Percentiles rank a stretch among this genome's conserved stretches.
phyloP scores from a whole-genome alignment of 2,888 invertebrate species.

The Heliothis peltigera region DNA sequence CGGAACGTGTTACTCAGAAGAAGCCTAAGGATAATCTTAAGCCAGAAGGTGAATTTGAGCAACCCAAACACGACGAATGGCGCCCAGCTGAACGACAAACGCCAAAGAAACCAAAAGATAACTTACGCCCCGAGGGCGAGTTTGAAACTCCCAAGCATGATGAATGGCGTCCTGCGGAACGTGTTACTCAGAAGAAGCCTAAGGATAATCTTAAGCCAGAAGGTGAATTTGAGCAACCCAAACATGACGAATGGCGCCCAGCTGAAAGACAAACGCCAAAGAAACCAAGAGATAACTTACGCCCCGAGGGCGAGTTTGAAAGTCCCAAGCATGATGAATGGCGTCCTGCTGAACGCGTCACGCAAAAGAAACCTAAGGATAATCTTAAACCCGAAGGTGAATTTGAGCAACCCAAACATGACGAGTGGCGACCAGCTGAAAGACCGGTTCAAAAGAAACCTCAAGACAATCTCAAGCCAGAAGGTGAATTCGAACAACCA shows the following conservation, averaged over 20 bases:
- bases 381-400: slow-evolving; percentile 37
- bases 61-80: slow-evolving; percentile 76
- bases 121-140: slow-evolving; percentile 65
- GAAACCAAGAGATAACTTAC: slow-evolving; percentile 85
- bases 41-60: slow-evolving; percentile 81
- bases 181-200: slow-evolving; percentile 62
- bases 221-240: not conserved
- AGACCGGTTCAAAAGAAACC: slow-evolving; percentile 30
- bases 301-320: slow-evolving; percentile 90
- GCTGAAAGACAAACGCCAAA: slow-evolving; percentile 79
- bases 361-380: slow-evolving; percentile 28
- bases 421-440: slow-evolving; percentile 36
- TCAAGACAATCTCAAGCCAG: slow-evolving; percentile 42
- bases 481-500: slow-evolving; percentile 83
- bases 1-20: slow-evolving; percentile 24
- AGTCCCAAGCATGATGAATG: slow-evolving; percentile 78
- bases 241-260: slow-evolving; percentile 64
- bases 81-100: slow-evolving; percentile 75
- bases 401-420: slow-evolving; percentile 39
- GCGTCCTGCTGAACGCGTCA: slow-evolving; percentile 28
- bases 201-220: slow-evolving; percentile 71
- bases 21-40: slow-evolving; percentile 37
- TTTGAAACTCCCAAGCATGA: slow-evolving; percentile 82
- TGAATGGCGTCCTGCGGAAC: slow-evolving; percentile 72
- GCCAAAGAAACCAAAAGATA: slow-evolving; percentile 78